Evolutionary conservation across 2,797 vertebrate species (phyloP), one percentile per base, ranked within the genome.

Genomic region (Falco berigora): DNA sequence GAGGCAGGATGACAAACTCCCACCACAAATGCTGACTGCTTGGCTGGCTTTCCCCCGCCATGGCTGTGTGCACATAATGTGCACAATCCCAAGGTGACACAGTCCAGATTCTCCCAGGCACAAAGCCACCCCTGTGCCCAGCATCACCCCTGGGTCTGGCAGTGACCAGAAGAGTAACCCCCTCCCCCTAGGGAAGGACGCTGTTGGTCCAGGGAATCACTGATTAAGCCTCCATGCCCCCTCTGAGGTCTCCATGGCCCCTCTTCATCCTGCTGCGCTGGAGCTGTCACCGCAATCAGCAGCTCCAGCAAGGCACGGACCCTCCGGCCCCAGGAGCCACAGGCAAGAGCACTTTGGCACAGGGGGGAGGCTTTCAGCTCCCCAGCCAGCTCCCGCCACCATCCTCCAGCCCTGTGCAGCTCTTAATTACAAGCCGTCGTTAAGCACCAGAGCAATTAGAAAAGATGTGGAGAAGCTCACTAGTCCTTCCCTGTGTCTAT

Each of bases 31-130:
- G 1, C 6, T 1, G 3, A 30, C 9, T n/a, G 49, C 75, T 61
- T 34, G 46, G 32, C 64, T 81, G 66, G 24, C 24, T 61, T 59
- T 59, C 5, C 5, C 59, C 22, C 22, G 17, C 27, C 3, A 0
- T 0, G 1, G 19, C 50, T 30, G 22, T 2, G 0, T 5, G 19
- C 24, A 24, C 18, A 5, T 47, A 10, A 12, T 1, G 0, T 0
- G 1, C 11, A 2, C 14, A 6, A 28, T 25, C 52, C 68, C n/a
- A 52, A 25, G 5, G 38, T 1, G 4, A 50, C 1, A 3, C 42
- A 50, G 27, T 5, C 20, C 0, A 0, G 23, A 46, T 59, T 36
- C 13, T 47, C 34, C 27, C 0, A 0, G 6, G 23, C 5, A 4
- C 52, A 61, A 38, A 88, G 14, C 17, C 2, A 0, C 5, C 15